Base-by-base conservation (phyloP, 2,113 vertebrate genomes). In the Cariama cristata region DNA sequence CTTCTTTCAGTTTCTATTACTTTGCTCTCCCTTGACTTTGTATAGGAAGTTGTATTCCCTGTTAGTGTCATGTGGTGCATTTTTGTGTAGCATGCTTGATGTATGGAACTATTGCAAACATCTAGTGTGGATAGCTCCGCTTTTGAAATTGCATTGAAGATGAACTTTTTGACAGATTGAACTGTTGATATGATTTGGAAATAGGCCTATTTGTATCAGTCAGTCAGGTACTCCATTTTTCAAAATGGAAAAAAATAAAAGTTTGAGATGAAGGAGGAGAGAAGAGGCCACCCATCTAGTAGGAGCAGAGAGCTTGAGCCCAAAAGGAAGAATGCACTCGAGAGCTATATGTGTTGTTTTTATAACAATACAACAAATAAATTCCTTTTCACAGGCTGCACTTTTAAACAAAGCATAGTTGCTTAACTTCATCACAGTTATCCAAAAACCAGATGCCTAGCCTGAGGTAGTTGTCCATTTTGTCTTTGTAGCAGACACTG, bases 101-200 rank as follows among this genome's bases (percentile, higher is more conserved):
- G 59, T 73, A 92, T 86, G 64, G 79, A 91, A 45, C 77, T 38
- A 9, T 24, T 26, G 13, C 49, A 59, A 73, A 87, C 87, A 9
- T 62, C 84, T 22, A 3, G 63, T 5, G 24, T 3, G 6, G 49
- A 72, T 55, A 81, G 58, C 69, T 73, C 24, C 1, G 59, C 82
- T 69, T 26, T 77, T 68, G 81, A 86, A 95, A 95, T 88, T 90
- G 72, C 84, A 32, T 13, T 52, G 38, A 35, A 74, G 79, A 85
- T 80, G 79, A 97, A 90, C 67, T 94, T 93, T 80, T 72, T 86
- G 91, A 95, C 69, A 63, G 79, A 91, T 94, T 74, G 80, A 72
- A 30, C 22, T 87, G 69, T 62, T 91, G 90, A 84, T 93, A 15
- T 35, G 76, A 66, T 92, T 95, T 96, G 86, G 92, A 96, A 97